Conservation (phyloP, 2,113 vertebrate species). For the Hassar affinis region DNA sequence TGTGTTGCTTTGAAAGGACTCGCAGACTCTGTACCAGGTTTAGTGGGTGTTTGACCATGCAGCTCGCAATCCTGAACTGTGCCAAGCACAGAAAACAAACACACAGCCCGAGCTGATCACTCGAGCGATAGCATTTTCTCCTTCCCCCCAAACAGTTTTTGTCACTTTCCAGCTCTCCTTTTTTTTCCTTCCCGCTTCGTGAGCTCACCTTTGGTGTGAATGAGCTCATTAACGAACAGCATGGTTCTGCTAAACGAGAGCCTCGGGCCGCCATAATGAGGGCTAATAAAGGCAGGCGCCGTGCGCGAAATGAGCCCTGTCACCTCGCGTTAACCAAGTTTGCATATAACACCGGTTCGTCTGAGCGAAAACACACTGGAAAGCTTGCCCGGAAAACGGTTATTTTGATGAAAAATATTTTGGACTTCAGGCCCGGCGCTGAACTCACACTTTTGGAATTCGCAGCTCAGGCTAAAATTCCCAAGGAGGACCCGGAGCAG, state of each 20-base stretch:
- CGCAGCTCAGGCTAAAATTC: conserved; percentile 32
- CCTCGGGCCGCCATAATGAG: conserved; percentile 60
- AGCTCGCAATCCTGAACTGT: not conserved
- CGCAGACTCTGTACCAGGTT: not conserved
- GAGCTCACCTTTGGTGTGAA: conserved; percentile 68
- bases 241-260: conserved; percentile 50
- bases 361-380: conserved; percentile 58
- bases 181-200: conserved; percentile 50
- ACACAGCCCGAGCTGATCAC: not conserved
- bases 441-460: conserved; percentile 55
- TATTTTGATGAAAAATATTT: conserved; percentile 62
- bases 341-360: conserved; percentile 66
- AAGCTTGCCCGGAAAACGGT: conserved; percentile 57
- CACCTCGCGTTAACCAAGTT: conserved; percentile 50
- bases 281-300: conserved; percentile 63
- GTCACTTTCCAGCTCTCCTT: conserved; percentile 69
- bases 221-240: conserved; percentile 64
- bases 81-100: conserved; percentile 32
- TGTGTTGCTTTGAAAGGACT: not conserved
- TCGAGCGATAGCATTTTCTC: conserved; percentile 14
- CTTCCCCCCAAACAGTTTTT: conserved; percentile 47
- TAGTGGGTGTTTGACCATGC: not conserved
- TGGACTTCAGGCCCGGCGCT: conserved; percentile 51
- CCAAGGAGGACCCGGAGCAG: conserved; percentile 26
- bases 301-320: conserved; percentile 68